These are phyloP conservation scores for Sepiola atlantica DNA, from an alignment of 2,888 invertebrate genomes.

Conservation along the genomic window DNA sequence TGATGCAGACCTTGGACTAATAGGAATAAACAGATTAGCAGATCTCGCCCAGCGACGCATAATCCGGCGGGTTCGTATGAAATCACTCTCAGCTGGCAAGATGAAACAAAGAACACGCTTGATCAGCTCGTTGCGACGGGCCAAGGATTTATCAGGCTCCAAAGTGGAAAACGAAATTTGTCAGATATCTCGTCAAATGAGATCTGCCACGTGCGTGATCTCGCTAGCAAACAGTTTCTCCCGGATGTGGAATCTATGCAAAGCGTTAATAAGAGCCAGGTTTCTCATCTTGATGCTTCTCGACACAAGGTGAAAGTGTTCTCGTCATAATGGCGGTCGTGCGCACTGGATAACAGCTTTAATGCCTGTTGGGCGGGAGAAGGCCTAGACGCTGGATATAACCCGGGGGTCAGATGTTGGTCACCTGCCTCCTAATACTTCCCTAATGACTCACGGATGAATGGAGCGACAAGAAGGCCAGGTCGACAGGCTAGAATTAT, in stretches of 20 bases:
- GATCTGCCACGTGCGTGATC: neutral
- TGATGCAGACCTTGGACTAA: neutral
- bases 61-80: neutral
- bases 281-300: neutral
- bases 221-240: neutral
- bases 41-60: neutral
- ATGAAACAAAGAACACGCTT: neutral
- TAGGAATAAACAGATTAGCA: neutral
- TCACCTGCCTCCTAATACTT: neutral
- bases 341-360: neutral
- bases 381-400: neutral
- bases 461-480: neutral
- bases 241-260: neutral
- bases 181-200: slow-evolving; percentile 23
- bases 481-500: neutral
- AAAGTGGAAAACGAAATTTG: neutral
- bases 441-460: neutral
- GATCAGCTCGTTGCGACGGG: neutral
- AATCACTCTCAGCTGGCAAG: neutral
- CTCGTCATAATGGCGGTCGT: neutral
- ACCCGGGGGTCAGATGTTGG: neutral
- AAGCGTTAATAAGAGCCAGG: neutral
- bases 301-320: neutral
- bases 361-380: neutral
- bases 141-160: neutral